These are phyloP conservation scores for human (Homo sapiens) DNA, from an alignment of 2,113 vertebrate species.

Conservation along the genomic window DNA sequence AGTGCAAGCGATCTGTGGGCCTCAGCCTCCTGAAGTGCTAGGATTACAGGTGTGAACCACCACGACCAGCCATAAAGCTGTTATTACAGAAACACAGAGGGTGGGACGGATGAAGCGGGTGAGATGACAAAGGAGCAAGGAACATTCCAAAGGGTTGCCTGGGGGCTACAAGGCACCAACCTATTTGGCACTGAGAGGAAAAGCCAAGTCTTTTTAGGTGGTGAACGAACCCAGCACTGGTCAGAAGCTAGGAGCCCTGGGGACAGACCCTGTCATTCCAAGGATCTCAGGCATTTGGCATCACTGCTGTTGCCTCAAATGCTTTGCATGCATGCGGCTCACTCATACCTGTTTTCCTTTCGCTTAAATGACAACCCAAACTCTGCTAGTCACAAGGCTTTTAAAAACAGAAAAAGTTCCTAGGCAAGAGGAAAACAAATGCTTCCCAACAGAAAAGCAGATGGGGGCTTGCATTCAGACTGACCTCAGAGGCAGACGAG, in stretches of 20 bases:
- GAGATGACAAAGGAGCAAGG: neutral
- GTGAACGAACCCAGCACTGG: neutral
- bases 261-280: neutral
- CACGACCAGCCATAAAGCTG: neutral
- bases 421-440: conserved; percentile 12
- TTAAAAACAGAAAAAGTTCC: neutral
- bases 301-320: neutral
- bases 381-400: neutral
- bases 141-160: neutral
- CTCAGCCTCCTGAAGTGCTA: no score
- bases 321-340: neutral
- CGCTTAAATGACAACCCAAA: neutral
- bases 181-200: neutral
- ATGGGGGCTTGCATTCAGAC: neutral
- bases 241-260: neutral
- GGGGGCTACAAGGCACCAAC: neutral
- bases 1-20: no score
- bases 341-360: neutral
- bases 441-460: neutral
- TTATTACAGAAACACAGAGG: neutral
- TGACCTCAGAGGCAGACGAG: neutral
- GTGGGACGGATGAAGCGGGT: neutral
- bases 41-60: no score
- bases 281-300: neutral
- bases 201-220: neutral